Evolutionary conservation across 64 coral and sea anemone genomes (phyloP).

Genomic region (Acropora tenuis): DNA sequence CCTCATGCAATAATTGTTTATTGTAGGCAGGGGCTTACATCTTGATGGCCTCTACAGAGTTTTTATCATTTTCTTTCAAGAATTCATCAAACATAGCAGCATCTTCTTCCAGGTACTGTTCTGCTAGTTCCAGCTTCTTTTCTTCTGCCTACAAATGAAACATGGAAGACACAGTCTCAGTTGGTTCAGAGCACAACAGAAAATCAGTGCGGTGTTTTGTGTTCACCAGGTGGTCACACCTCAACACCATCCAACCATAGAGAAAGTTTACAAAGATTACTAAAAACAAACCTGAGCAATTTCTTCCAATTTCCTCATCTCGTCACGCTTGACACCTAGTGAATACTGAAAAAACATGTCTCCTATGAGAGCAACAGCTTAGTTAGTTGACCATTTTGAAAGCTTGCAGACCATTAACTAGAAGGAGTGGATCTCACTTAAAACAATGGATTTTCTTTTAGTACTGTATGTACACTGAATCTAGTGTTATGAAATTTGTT

Average conservation of each 20-base stretch:
- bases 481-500: too few species aligned
- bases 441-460: too few species aligned
- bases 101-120: slow-evolving; percentile 99
- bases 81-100: slow-evolving; percentile 99
- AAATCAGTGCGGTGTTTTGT: too few species aligned
- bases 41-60: slow-evolving; percentile 98
- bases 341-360: slow-evolving; percentile 76
- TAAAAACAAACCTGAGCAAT: slow-evolving; percentile 80
- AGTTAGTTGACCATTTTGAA: too few species aligned
- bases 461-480: too few species aligned
- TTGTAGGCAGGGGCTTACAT: slow-evolving; percentile 66
- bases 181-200: too few species aligned
- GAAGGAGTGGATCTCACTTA: too few species aligned
- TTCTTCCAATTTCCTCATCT: slow-evolving; percentile 99
- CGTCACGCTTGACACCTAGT: slow-evolving; percentile 97
- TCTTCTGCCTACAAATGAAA: slow-evolving; percentile 77
- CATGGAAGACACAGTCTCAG: not conserved
- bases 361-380: not conserved
- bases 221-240: too few species aligned
- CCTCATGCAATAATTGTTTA: not conserved
- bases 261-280: too few species aligned
- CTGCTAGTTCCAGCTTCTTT: slow-evolving; percentile 97
- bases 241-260: too few species aligned
- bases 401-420: too few species aligned
- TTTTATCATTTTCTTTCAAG: slow-evolving; percentile 99